Base-by-base conservation (phyloP, 2,113 vertebrate species). In the Lophura nycthemera region DNA sequence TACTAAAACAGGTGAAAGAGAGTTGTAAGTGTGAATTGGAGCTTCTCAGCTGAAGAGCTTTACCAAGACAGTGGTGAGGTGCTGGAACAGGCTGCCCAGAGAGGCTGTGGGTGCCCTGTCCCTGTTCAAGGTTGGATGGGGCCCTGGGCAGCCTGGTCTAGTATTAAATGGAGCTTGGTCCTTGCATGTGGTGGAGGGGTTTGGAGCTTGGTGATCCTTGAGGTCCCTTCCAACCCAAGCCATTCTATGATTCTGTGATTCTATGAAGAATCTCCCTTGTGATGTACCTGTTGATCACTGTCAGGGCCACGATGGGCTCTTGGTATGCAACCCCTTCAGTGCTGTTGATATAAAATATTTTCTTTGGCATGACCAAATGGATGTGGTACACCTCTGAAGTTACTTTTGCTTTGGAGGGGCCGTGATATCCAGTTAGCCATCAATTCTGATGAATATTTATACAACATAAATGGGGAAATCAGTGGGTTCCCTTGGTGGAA, bases 381-480 rank as follows among this genome's bases (percentile, higher is more conserved):
- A 56, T 48, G 34, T 69, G 60, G n/a, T 20, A 13, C 40, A 36
- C 83, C 82, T 71, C 60, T 36, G 11, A 81, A 90, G 88, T 92
- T 54, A 52, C 65, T 81, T 74, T 21, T 65, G 38, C 75, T 77
- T 96, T 40, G 50, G 87, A 4, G 80, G 66, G 94, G 73, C 69
- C 79, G 36, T 77, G 73, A 45, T 93, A 57, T 92, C 84, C 91
- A 22, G 52, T 92, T 96, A 94, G 89, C 77, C 94, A 91, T 95
- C 8, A 0, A 72, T 85, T 86, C 85, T 63, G 69, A 70, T 97
- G 92, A 97, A 96, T 97, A 97, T 97, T 97, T 97, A 95, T 94
- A 32, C 90, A 92, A 77, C 47, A 56, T 92, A 97, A 95, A 95
- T 92, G 78, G 89, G 73, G 90, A 97, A 96, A 96, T 93, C 57